Percentiles rank a stretch among this genome's conserved stretches.
These are phyloP conservation scores for Gobiocypris rarus DNA, from an alignment of 2,113 vertebrate genomes.

Conservation along the genomic window DNA sequence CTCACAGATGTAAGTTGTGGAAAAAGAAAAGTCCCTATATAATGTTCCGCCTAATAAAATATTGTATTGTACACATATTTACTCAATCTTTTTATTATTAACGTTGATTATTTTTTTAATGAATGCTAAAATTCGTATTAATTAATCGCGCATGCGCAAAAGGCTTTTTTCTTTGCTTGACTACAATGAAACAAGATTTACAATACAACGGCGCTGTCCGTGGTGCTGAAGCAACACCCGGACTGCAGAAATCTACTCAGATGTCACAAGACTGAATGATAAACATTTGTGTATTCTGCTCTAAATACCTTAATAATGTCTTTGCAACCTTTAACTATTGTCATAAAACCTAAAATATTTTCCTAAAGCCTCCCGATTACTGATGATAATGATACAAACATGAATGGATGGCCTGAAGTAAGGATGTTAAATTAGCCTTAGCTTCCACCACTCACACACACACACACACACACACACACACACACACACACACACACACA, in stretches of 20 bases:
- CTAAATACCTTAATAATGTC: not conserved
- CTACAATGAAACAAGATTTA: not conserved
- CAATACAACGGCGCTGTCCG: slow-evolving; percentile 60
- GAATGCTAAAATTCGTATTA: slow-evolving; percentile 4
- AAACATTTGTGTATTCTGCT: not conserved
- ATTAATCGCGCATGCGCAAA: not conserved
- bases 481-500: too few relatives aligned
- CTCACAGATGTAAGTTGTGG: slow-evolving; percentile 84
- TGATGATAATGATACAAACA: not conserved
- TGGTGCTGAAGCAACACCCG: slow-evolving; percentile 65
- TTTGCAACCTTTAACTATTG: slow-evolving; percentile 1
- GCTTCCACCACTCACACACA: not conserved
- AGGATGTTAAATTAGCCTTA: not conserved
- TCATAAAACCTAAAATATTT: not conserved
- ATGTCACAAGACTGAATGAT: not conserved
- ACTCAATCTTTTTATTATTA: slow-evolving; percentile 64
- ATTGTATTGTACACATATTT: slow-evolving; percentile 81
- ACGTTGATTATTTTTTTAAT: slow-evolving; percentile 16
- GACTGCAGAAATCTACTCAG: not conserved
- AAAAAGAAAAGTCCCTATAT: slow-evolving; percentile 79
- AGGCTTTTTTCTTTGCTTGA: not conserved
- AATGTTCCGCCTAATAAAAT: slow-evolving; percentile 81
- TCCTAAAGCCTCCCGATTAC: not conserved
- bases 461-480: slow-evolving; percentile 18
- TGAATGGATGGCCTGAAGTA: not conserved